These are phyloP conservation scores for Labrus mixtus DNA, from an alignment of 2,113 vertebrate genomes.

Conservation along the genomic window DNA sequence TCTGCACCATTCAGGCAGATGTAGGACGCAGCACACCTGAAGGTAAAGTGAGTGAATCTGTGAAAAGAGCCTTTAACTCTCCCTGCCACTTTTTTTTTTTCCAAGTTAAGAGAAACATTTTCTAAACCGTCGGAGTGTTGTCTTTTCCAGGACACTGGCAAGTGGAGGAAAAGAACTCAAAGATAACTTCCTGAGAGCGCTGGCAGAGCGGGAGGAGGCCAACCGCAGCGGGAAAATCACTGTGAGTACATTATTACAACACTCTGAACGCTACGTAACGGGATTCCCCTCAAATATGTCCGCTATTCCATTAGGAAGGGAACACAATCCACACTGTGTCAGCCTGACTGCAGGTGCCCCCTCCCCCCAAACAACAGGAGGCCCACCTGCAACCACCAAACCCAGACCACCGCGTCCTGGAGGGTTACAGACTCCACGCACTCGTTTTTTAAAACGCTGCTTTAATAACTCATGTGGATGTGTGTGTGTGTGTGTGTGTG, in stretches of 20 bases:
- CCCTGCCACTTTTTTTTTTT: conserved; percentile 59
- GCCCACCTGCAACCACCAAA: not conserved
- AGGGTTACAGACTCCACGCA: no score
- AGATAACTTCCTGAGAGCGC: conserved; percentile 86
- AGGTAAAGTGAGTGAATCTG: conserved; percentile 16
- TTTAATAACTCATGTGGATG: no score
- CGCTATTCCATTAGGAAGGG: conserved; percentile 75
- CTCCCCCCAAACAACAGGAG: not conserved
- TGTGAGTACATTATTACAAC: conserved; percentile 88
- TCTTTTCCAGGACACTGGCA: conserved; percentile 85
- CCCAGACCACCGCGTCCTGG: not conserved
- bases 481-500: no score
- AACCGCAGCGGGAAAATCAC: conserved; percentile 85
- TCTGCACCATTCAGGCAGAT: no score
- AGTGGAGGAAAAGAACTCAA: conserved; percentile 86
- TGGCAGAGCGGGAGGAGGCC: conserved; percentile 87
- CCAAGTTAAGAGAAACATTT: conserved; percentile 75
- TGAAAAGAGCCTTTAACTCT: conserved; percentile 65
- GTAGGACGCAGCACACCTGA: not conserved
- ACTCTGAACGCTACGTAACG: conserved; percentile 79
- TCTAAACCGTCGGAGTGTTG: conserved; percentile 72
- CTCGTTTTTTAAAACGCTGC: no score
- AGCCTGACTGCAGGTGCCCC: conserved; percentile 15
- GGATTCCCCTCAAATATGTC: conserved; percentile 82
- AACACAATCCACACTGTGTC: conserved; percentile 81